Percentiles rank a stretch among this genome's conserved stretches.
Conservation (phyloP, 2,113 vertebrate genomes). For the Oceanodroma tethys region DNA sequence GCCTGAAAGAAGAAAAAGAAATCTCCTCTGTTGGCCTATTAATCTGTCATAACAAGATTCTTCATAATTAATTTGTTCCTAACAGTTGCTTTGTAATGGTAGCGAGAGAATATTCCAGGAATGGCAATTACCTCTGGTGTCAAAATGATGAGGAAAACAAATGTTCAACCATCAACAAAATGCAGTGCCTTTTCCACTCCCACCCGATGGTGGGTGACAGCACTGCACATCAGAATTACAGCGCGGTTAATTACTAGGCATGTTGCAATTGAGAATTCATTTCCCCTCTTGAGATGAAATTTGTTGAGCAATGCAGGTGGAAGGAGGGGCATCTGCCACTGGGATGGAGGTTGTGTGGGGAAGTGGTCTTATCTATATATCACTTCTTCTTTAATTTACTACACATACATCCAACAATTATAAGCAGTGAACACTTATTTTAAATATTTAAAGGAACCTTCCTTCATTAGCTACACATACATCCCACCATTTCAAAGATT, state of each 20-base stretch:
- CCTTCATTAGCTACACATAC: slow-evolving; percentile 31
- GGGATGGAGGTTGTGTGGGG: background rate
- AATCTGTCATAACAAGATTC: slow-evolving; percentile 69
- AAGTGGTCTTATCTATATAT: background rate
- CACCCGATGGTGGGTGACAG: slow-evolving; percentile 58
- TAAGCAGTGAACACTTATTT: slow-evolving; percentile 19
- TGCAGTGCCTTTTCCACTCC: slow-evolving; percentile 51
- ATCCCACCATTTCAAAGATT: background rate
- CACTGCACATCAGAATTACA: slow-evolving; percentile 51
- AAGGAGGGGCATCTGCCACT: background rate
- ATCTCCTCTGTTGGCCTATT: slow-evolving; percentile 62
- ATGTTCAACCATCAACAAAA: slow-evolving; percentile 63
- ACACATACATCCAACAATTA: background rate
- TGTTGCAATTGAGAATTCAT: slow-evolving; percentile 34
- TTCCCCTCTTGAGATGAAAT: slow-evolving; percentile 18
- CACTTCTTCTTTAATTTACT: slow-evolving; percentile 41
- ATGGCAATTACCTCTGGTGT: slow-evolving; percentile 71
- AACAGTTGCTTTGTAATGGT: slow-evolving; percentile 63
- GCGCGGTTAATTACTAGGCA: slow-evolving; percentile 22
- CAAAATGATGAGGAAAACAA: slow-evolving; percentile 69
- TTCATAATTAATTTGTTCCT: slow-evolving; percentile 78
- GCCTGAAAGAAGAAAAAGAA: slow-evolving; percentile 55
- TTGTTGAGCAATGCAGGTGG: background rate
- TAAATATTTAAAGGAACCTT: slow-evolving; percentile 54
- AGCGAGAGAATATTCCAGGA: slow-evolving; percentile 66